A percentile compares a stretch with the other conserved stretches of the same genome.
These are phyloP conservation scores for Aratinga solstitialis DNA, from an alignment of 2,797 vertebrate genomes.

Conservation along the genomic window DNA sequence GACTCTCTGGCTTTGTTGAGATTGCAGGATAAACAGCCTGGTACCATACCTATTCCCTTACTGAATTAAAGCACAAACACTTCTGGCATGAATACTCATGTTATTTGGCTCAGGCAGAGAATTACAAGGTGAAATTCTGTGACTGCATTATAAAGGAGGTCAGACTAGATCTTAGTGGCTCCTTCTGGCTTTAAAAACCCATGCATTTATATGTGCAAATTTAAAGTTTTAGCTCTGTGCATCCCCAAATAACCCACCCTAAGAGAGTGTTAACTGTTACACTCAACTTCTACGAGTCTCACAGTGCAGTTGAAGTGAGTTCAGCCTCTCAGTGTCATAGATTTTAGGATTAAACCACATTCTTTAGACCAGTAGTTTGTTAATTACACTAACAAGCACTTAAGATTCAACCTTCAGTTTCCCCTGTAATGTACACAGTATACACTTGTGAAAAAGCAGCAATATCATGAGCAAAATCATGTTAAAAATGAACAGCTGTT, in stretches of 20 bases:
- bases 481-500: background rate
- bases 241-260: background rate
- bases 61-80: conserved; percentile 38
- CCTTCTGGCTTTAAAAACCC: conserved; percentile 56
- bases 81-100: conserved; percentile 32
- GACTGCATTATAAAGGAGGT: background rate
- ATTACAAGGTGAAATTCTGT: background rate
- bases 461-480: background rate
- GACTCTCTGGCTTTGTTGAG: conserved; percentile 1
- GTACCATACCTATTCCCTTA: background rate
- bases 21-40: conserved; percentile 30
- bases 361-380: background rate
- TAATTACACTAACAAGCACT: background rate
- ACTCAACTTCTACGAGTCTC: background rate
- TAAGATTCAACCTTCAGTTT: background rate
- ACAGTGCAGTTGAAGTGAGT: background rate
- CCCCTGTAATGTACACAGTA: background rate
- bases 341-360: background rate
- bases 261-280: background rate
- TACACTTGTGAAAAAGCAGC: background rate
- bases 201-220: conserved; percentile 55
- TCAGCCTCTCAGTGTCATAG: background rate
- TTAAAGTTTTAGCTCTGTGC: background rate
- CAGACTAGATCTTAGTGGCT: background rate
- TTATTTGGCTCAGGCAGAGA: conserved; percentile 25